Evolutionary conservation across 2,888 invertebrate genomes (phyloP), one percentile per base, ranked within the genome.

Genomic region (Ectropis crepuscularia): DNA sequence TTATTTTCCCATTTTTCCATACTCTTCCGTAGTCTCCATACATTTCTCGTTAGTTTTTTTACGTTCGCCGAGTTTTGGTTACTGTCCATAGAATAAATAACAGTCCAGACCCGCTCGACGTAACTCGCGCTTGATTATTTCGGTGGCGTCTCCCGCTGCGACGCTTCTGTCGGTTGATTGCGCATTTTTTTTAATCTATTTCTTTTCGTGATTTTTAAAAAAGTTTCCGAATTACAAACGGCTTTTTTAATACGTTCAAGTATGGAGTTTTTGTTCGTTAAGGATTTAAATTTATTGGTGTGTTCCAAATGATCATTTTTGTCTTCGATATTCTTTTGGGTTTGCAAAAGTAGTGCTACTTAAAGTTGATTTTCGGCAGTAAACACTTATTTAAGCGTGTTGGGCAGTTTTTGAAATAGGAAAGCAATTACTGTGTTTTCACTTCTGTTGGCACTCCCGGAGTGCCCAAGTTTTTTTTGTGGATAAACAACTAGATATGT

Each of bases 71-170:
- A 78, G 78, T 81, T 82, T 82, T 83, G 86, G 87, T 89, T 88
- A 88, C 87, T 85, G 80, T 42, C 51, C 28, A 51, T 41, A 41
- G 51, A 42, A 4, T 50, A 39, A 50, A 39, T 39, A 39, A 50
- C 12, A 39, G 50, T 39, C 6, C 8, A 11, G 10, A 43, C n/a
- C 5, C 43, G 43, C 43, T 6, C 10, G 10, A 11, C 9, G 50
- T 16, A 50, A 38, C 41, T 51, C 41, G 80, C 73, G 76, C 71
- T 88, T 89, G 87, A 90, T 91, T 90, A 91, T 90, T 90, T 88
- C 85, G 85, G 87, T 88, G 87, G 89, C 85, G 80, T 75, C 76
- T 76, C 87, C 89, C 82, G 88, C 89, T 82, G 90, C 72, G 88
- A 67, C 74, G 85, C 83, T 83, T 82, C 86, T 83, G 85, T 83